A percentile compares a stretch with the other conserved stretches of the same genome.
Conservation (phyloP, 2,797 vertebrate species). For the Etheostoma nigrum region DNA sequence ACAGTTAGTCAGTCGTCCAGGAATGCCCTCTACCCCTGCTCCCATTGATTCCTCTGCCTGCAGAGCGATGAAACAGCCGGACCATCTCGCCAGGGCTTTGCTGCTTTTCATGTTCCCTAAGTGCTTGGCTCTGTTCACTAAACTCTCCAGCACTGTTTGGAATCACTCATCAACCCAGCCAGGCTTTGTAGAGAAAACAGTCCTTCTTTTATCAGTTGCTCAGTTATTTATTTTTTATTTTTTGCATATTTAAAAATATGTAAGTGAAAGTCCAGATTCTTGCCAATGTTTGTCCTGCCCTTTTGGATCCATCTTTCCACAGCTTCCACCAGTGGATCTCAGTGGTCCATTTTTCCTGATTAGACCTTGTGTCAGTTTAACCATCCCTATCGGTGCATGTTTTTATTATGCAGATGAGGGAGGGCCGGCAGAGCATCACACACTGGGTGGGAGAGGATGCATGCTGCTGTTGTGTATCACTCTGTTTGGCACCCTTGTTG, state of each 20-base stretch:
- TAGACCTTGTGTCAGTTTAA: slow-evolving; percentile 60
- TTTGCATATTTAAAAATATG: slow-evolving; percentile 23
- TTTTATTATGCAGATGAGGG: slow-evolving; percentile 69
- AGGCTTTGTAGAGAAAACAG: slow-evolving; percentile 43
- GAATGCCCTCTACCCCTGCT: slow-evolving; percentile 59
- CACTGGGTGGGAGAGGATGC: slow-evolving; percentile 52
- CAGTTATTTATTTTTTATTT: slow-evolving; percentile 32
- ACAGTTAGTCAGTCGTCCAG: slow-evolving; percentile 53
- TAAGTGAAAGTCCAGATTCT: slow-evolving; percentile 29
- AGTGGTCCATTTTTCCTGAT: slow-evolving; percentile 51
- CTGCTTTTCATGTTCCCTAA: slow-evolving; percentile 75
- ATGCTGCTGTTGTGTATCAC: slow-evolving; percentile 58
- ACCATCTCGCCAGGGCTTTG: slow-evolving; percentile 72
- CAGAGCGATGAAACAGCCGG: slow-evolving; percentile 64
- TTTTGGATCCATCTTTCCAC: slow-evolving; percentile 38
- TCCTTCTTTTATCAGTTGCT: slow-evolving; percentile 32
- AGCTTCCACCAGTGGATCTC: slow-evolving; percentile 34
- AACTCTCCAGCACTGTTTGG: slow-evolving; percentile 74
- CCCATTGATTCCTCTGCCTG: slow-evolving; percentile 67
- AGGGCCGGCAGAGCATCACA: slow-evolving; percentile 43
- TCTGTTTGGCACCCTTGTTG: slow-evolving; percentile 63
- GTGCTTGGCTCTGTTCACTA: slow-evolving; percentile 70
- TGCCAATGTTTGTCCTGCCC: slow-evolving; percentile 43
- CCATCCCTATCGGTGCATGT: slow-evolving; percentile 59
- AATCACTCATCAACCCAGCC: slow-evolving; percentile 59